Base-by-base conservation (phyloP, 2,888 invertebrate genomes). In the Unio delphinus region DNA sequence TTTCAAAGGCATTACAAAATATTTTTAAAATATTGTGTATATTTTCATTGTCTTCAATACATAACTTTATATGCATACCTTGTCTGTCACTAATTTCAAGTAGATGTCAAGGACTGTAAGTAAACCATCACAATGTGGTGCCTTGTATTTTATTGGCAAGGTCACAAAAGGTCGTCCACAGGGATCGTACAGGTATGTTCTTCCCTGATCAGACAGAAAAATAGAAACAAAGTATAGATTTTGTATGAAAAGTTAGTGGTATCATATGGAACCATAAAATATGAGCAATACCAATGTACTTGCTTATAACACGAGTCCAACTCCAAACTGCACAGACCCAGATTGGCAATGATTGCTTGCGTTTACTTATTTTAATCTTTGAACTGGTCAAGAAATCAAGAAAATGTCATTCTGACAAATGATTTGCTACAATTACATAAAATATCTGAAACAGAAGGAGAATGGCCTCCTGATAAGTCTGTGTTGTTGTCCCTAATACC, bases 81-180 rank as follows among this genome's bases (percentile, higher is more conserved):
- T 87, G 69, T 82, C 78, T 61, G 87, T 81, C 64, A 89, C 77
- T 34, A 84, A 79, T 66, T 82, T 79, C 8, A 87, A 75, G 6
- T 87, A 78, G 20, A 87, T 65, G 72, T 89, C 89, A 58, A 89
- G 56, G 71, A 86, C 84, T 61, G 78, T 81, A 20, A 87, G 82
- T 26, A 87, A 74, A n/a, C 83, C 79, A 65, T 86, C 85, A 76
- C 80, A 81, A 23, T 80, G 73, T 17, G 80, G 73, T 8, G 70
- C 73, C 7, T 64, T 64, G 54, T 76, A 74, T 28, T 77, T 73
- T 23, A 76, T 80, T 45, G 90, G 88, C 34, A 89, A 69, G 3
- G 84, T 81, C 26, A 84, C 79, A 73, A 89, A 87, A 3, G 85
- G 83, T 63, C 88, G 79, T 5, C 86, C 86, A 76, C 88, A 87